These are phyloP conservation scores for Tuberolachnus salignus DNA, from an alignment of 2,888 invertebrate genomes.

Conservation along the genomic window DNA sequence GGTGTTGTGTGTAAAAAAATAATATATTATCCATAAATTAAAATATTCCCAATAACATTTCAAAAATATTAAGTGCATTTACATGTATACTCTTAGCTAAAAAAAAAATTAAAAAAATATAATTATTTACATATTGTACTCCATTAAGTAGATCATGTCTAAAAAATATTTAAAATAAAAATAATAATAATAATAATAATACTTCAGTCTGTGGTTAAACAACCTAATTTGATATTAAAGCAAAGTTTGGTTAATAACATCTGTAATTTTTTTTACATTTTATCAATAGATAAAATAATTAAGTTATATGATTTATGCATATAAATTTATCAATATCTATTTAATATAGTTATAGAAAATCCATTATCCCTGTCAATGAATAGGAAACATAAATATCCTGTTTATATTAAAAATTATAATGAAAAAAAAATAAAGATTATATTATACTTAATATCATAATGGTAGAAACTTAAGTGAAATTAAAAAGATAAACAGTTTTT, in stretches of 20 bases:
- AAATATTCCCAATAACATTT: background rate
- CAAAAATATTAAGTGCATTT: constrained; percentile 1
- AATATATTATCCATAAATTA: background rate
- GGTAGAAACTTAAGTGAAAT: constrained; percentile 12
- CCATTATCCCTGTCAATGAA: background rate
- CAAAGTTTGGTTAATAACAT: constrained; percentile 27
- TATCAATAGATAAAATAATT: constrained; percentile 12
- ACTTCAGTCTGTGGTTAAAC: constrained; percentile 44
- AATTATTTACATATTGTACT: constrained; percentile 10
- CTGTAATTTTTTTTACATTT: background rate
- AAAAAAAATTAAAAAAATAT: background rate
- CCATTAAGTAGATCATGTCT: constrained; percentile 38
- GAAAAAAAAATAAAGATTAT: background rate
- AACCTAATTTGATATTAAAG: constrained; percentile 49
- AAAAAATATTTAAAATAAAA: constrained; percentile 25
- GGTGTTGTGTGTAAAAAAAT: background rate
- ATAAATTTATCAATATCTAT: background rate
- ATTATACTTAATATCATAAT: constrained; percentile 23
- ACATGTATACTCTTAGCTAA: constrained; percentile 4
- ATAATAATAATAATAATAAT: constrained; percentile 28
- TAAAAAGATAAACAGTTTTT: background rate
- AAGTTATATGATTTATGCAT: background rate
- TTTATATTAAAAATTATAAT: constrained; percentile 5
- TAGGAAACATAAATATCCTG: constrained; percentile 7
- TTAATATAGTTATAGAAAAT: background rate